Percentiles rank a stretch among this genome's conserved stretches.
Conservation (phyloP, 2,113 vertebrate genomes). For the Silurus glanis region DNA sequence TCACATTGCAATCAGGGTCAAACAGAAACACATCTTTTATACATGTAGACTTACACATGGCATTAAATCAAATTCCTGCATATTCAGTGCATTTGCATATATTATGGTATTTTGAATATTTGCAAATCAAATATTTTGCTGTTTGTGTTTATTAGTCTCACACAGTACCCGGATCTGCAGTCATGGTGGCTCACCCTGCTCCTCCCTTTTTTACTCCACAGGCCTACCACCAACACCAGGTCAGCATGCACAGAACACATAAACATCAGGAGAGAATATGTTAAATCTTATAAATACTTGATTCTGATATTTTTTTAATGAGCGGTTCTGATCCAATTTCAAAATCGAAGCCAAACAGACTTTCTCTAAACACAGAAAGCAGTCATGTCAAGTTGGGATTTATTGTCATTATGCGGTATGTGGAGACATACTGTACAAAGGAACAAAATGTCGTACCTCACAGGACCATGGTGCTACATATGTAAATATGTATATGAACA, state of each 20-base stretch:
- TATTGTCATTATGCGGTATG: too few species aligned
- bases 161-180: conserved; percentile 49
- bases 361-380: background rate
- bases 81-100: background rate
- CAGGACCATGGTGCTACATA: too few species aligned
- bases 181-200: conserved; percentile 55
- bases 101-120: background rate
- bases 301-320: background rate
- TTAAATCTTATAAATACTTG: background rate
- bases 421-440: too few species aligned
- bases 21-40: background rate
- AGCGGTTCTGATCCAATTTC: background rate
- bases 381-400: too few species aligned
- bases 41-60: background rate
- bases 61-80: too few species aligned
- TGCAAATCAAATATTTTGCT: background rate
- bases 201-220: conserved; percentile 59
- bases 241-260: conserved; percentile 35
- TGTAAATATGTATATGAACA: too few species aligned
- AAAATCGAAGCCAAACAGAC: background rate
- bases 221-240: conserved; percentile 63
- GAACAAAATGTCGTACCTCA: too few species aligned
- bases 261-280: background rate
- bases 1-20: background rate
- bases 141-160: conserved; percentile 48